Evolutionary conservation across 2,113 vertebrate genomes (phyloP), one percentile per base, ranked within the genome.

Genomic region (Rana temporaria): DNA sequence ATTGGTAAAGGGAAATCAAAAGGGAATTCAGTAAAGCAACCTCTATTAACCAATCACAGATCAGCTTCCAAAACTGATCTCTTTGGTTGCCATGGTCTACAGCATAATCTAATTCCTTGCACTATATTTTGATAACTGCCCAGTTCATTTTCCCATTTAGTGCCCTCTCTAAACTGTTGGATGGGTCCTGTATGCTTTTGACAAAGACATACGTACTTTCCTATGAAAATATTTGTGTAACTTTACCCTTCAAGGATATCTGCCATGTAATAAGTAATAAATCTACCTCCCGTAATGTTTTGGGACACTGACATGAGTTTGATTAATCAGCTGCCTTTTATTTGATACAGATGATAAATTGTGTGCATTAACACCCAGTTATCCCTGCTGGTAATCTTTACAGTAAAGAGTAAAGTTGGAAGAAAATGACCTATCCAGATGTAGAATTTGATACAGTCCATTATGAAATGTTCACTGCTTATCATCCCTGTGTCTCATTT

Each of bases 301-400:
- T 57, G 38, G 72, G 59, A 18, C 72, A 75, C 17, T 38, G 72
- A 75, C 56, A 56, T 14, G 1, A 11, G 70, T 75, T n/a, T 62
- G 56, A 75, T 75, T 75, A 75, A 75, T 75, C 56, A 75, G 72
- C 56, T 60, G 68, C n/a, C 69, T 76, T 53, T 0, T 68, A 60
- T 75, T 82, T 42, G 56, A 83, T 68, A 83, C 71, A 76, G 71
- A 76, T 67, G 71, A 48, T 76, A 68, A 59, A 76, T 76, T 68
- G 2, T 65, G 42, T 11, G 24, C 19, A 82, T 66, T 82, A 73
- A 56, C 72, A 67, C 48, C 72, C 64, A 83, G 71, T 83, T 48
- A 80, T 52, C 34, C 48, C 56, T 38, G 67, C 55, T 56, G n/a
- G 9, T 56, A 66, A 82, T 75, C 56, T 42, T 38, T 62, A 75